Percentiles rank a stretch among this genome's conserved stretches.
Conservation (phyloP, 2,888 invertebrate genomes). For the Plebejus anna region DNA sequence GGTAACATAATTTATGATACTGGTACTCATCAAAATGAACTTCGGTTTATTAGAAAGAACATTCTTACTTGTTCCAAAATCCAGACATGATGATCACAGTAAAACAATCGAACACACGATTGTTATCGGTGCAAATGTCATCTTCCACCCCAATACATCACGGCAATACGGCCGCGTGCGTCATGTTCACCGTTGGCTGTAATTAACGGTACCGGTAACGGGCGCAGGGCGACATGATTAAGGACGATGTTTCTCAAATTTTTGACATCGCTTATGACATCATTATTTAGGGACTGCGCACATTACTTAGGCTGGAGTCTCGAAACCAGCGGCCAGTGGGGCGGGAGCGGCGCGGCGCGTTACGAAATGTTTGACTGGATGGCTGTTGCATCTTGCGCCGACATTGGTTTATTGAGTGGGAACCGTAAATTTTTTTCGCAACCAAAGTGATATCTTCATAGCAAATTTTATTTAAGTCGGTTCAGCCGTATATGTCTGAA, state of each 20-base stretch:
- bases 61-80: not conserved
- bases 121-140: slow-evolving; percentile 15
- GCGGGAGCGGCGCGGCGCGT: no score
- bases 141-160: slow-evolving; percentile 23
- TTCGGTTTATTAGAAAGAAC: no score
- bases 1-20: no score
- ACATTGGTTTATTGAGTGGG: no score
- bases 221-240: slow-evolving; percentile 55
- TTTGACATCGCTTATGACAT: slow-evolving; percentile 10
- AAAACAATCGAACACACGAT: not conserved
- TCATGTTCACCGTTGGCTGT: slow-evolving; percentile 66
- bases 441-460: no score
- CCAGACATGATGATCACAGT: not conserved
- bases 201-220: slow-evolving; percentile 75
- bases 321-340: no score
- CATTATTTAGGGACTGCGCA: not conserved
- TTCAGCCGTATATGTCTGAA: no score
- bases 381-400: no score
- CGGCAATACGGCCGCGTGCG: slow-evolving; percentile 48
- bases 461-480: no score
- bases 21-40: no score
- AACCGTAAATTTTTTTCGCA: no score
- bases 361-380: no score
- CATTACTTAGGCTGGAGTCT: not conserved
- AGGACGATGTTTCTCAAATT: slow-evolving; percentile 34